These are phyloP conservation scores for Emys orbicularis DNA, from an alignment of 2,797 vertebrate genomes.

Conservation along the genomic window DNA sequence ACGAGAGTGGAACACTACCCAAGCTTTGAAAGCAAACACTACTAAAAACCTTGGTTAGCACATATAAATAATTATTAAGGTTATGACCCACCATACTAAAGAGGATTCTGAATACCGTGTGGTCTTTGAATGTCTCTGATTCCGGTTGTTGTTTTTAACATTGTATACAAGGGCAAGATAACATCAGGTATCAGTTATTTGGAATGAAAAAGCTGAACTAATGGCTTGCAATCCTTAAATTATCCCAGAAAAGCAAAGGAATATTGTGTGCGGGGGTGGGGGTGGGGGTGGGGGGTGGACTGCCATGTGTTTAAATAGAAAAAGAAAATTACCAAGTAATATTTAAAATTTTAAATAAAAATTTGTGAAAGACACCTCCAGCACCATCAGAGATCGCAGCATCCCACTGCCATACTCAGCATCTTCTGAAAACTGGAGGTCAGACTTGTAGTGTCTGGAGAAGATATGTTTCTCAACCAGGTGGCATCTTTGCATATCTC, in stretches of 20 bases:
- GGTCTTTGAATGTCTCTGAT: conserved; percentile 23
- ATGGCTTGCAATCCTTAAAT: conserved; percentile 30
- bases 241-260: conserved; percentile 7
- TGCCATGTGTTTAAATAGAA: conserved; percentile 27
- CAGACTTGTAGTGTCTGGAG: neutral
- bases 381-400: neutral
- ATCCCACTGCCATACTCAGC: no score
- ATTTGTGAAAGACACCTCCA: neutral
- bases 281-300: neutral
- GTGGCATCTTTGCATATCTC: neutral
- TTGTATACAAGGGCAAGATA: neutral
- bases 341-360: neutral
- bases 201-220: conserved; percentile 44
- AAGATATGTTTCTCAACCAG: neutral
- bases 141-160: conserved; percentile 57
- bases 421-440: neutral
- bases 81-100: conserved; percentile 50
- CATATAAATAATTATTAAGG: conserved; percentile 38
- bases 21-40: conserved; percentile 30
- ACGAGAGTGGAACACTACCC: neutral
- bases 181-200: conserved; percentile 46
- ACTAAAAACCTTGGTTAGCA: conserved; percentile 53
- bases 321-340: conserved; percentile 34
- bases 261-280: neutral
- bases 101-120: conserved; percentile 25